phyloP scores from a whole-genome alignment of 2,113 vertebrate genomes.

The Scolopax mira region DNA sequence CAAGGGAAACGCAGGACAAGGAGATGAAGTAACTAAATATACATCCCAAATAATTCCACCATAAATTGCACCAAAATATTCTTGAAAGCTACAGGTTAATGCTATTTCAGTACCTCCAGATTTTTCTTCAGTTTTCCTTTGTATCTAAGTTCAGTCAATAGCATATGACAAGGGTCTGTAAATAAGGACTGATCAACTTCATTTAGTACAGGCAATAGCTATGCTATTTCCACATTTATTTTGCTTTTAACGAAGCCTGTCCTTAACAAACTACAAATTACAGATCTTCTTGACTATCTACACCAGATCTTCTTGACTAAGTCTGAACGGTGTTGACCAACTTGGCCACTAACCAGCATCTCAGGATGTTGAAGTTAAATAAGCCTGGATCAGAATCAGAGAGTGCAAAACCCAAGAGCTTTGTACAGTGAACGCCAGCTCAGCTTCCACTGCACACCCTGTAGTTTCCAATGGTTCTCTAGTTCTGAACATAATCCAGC shows the following conservation, averaged over 20 bases:
- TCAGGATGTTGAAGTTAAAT: background rate
- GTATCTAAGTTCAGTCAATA: background rate
- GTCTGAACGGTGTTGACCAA: background rate
- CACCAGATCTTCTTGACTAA: background rate
- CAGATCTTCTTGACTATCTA: too few relatives aligned
- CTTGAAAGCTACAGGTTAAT: background rate
- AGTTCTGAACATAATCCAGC: background rate
- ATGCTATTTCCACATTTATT: background rate
- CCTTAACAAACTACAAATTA: background rate
- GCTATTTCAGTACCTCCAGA: background rate
- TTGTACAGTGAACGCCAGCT: background rate
- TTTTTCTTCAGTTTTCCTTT: background rate
- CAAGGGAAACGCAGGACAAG: rapidly evolving
- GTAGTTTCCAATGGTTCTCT: background rate
- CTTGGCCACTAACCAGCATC: background rate
- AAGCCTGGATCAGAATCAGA: background rate
- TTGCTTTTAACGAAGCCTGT: background rate
- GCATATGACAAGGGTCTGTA: background rate
- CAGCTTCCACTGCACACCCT: background rate
- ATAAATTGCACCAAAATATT: background rate
- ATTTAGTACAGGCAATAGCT: background rate
- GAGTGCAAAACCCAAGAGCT: background rate
- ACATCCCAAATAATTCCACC: background rate
- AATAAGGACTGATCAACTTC: background rate
- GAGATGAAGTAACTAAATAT: background rate